phyloP scores from a whole-genome alignment of 2,113 vertebrate genomes.

The Hystrix cristata region DNA sequence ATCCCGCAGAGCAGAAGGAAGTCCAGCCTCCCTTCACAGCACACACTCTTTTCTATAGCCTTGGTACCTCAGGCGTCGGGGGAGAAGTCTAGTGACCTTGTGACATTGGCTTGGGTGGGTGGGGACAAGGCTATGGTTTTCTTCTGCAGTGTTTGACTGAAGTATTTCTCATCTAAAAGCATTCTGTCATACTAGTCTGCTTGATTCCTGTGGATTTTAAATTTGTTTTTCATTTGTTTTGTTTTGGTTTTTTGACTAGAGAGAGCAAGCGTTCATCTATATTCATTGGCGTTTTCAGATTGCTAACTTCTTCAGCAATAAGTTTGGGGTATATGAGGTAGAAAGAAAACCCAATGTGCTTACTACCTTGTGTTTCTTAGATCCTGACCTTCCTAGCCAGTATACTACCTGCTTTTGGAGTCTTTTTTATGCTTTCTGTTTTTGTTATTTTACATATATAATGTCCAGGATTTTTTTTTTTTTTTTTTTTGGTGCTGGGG shows the following conservation, averaged over 20 bases:
- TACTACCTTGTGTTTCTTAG: neutral
- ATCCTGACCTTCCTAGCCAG: neutral
- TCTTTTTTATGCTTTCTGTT: neutral
- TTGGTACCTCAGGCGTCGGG: neutral
- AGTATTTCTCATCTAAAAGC: neutral
- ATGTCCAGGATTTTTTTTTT: neutral
- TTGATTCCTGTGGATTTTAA: neutral
- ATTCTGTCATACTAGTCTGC: neutral
- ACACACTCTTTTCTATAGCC: neutral
- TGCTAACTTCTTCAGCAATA: neutral
- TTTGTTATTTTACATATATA: neutral
- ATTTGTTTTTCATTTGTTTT: neutral
- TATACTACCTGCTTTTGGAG: neutral
- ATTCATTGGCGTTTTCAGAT: neutral
- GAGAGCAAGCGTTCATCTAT: neutral
- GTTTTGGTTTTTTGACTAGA: neutral
- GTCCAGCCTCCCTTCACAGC: neutral
- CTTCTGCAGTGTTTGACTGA: neutral
- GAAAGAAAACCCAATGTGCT: neutral
- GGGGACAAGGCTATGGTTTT: neutral
- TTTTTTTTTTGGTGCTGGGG: too few species aligned
- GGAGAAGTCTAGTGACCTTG: neutral
- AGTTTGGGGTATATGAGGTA: neutral
- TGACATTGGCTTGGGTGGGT: neutral
- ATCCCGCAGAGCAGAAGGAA: neutral